A percentile compares a stretch with the other conserved stretches of the same genome.
Evolutionary conservation across 2,113 vertebrate species (phyloP).

Genomic region (Mobula hypostoma): DNA sequence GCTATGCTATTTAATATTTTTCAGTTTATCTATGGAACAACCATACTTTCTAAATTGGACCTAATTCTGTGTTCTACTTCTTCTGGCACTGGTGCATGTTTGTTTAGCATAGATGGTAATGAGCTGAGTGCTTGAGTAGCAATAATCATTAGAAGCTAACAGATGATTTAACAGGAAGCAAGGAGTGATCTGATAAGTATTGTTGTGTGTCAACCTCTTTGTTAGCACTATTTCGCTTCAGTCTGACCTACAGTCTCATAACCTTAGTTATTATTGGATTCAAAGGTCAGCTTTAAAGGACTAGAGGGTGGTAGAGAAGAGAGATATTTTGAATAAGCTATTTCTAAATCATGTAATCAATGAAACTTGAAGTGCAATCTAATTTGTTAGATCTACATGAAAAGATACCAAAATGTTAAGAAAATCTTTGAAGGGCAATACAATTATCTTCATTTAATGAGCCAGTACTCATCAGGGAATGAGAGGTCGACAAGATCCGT

Average conservation of each 20-base stretch:
- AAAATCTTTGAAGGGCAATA: no score
- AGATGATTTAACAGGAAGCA: neutral
- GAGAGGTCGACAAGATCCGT: no score
- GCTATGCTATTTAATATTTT: neutral
- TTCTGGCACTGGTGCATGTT: neutral
- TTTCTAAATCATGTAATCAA: neutral
- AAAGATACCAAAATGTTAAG: no score
- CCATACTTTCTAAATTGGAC: neutral
- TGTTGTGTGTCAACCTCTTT: neutral
- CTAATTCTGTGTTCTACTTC: neutral
- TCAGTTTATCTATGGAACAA: neutral
- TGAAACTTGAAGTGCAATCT: neutral
- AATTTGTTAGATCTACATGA: neutral
- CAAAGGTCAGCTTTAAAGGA: neutral
- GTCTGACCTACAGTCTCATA: neutral
- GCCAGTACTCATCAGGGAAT: no score
- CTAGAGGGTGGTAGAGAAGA: neutral
- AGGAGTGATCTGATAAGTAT: neutral
- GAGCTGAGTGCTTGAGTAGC: neutral
- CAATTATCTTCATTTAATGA: no score
- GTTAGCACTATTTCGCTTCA: neutral
- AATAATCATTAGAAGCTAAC: neutral
- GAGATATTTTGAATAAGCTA: neutral
- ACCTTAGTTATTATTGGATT: neutral
- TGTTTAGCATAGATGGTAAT: neutral